phyloP scores from a whole-genome alignment of 1,140 invertebrate species.

The Scaptomyza hsui region DNA sequence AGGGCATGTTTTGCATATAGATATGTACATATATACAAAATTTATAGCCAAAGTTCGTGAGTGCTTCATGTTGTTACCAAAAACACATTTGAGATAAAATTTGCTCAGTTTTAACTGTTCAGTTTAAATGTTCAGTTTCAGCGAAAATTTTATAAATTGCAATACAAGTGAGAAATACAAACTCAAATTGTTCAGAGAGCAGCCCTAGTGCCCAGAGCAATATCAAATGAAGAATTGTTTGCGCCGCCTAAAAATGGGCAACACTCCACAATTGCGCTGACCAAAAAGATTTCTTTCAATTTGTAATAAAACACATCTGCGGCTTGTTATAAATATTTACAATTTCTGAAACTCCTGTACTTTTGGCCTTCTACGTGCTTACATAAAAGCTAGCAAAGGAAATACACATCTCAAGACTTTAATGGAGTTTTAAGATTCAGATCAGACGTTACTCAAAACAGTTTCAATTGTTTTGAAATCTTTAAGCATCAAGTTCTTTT shows the following conservation, averaged over 20 bases:
- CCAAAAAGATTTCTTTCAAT: background rate
- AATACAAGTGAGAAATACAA: conserved; percentile 4
- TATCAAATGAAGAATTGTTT: conserved; percentile 16
- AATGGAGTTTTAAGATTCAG: no score
- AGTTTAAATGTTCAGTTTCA: conserved; percentile 2
- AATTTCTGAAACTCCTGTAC: no score
- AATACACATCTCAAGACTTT: no score
- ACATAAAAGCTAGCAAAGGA: no score
- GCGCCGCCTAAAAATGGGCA: conserved; percentile 59
- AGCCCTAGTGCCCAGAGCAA: conserved; percentile 3
- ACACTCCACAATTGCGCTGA: background rate
- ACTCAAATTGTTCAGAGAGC: background rate
- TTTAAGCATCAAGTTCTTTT: no score
- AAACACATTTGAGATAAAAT: conserved; percentile 44
- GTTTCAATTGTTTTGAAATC: no score
- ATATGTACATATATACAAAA: conserved; percentile 50
- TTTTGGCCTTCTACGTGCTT: no score
- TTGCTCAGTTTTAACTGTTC: conserved; percentile 15
- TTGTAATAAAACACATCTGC: conserved; percentile 6
- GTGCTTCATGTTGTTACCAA: conserved; percentile 33
- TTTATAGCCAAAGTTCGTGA: conserved; percentile 70
- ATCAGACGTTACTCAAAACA: no score
- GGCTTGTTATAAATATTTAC: background rate
- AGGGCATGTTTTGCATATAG: conserved; percentile 40
- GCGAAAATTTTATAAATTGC: conserved; percentile 21